Percentiles rank a stretch among this genome's conserved stretches.
These are phyloP conservation scores for Ceratina japonica DNA, from an alignment of 1,140 invertebrate genomes.

Conservation along the genomic window DNA sequence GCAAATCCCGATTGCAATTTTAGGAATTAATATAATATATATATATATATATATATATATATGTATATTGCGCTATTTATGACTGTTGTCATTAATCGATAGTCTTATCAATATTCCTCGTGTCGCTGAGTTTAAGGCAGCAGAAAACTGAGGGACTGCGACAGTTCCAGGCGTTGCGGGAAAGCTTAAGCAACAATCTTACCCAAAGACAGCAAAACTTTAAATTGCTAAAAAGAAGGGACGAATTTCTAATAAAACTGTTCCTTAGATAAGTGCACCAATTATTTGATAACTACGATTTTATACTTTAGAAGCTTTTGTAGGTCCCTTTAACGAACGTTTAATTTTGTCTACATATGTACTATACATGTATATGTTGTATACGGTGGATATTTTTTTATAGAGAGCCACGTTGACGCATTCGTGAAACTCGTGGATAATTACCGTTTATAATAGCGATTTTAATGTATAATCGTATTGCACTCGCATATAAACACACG, in stretches of 20 bases:
- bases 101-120: neutral
- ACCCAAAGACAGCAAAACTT: neutral
- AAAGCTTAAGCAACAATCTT: slow-evolving; percentile 11
- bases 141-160: neutral
- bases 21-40: too few species aligned
- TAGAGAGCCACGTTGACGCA: neutral
- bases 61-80: neutral
- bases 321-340: neutral
- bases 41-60: neutral
- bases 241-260: neutral
- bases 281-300: slow-evolving; percentile 12
- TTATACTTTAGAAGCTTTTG: slow-evolving; percentile 13
- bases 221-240: neutral
- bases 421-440: neutral
- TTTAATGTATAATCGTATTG: slow-evolving; percentile 4
- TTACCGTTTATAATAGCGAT: neutral
- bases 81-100: neutral
- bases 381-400: neutral
- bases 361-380: neutral
- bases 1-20: neutral
- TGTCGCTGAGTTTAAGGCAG: neutral
- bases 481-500: neutral
- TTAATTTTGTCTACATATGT: neutral
- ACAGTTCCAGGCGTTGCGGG: neutral
- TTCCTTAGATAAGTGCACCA: slow-evolving; percentile 15